Percentiles rank a stretch among this genome's conserved stretches.
Conservation (phyloP, 2,113 vertebrate species). For the Neotoma lepida region DNA sequence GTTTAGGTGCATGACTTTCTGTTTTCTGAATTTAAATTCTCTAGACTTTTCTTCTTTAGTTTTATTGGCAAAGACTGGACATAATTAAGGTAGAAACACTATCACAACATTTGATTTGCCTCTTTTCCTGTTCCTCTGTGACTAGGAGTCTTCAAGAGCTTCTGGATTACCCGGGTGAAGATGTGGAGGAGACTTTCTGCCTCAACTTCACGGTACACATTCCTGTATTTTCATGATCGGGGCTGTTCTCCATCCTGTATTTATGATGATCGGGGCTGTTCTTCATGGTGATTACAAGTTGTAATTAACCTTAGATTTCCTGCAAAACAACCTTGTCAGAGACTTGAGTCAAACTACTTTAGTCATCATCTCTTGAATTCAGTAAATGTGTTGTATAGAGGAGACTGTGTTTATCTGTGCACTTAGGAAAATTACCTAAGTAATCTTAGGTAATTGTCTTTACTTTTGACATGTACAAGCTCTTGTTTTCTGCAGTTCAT, state of each 20-base stretch:
- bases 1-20: background rate
- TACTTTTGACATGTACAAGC: background rate
- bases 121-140: constrained; percentile 59
- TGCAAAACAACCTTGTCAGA: constrained; percentile 8
- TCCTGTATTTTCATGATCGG: background rate
- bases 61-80: constrained; percentile 3
- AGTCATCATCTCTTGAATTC: constrained; percentile 24
- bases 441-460: no score
- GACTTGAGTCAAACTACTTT: constrained; percentile 22
- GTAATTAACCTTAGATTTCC: background rate
- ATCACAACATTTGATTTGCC: constrained; percentile 32
- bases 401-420: constrained; percentile 1
- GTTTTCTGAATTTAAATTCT: background rate
- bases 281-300: background rate
- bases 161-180: constrained; percentile 92
- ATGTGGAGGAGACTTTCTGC: constrained; percentile 95
- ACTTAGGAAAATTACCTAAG: constrained; percentile 53
- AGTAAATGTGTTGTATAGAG: constrained; percentile 4
- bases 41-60: constrained; percentile 33
- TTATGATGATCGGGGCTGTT: background rate
- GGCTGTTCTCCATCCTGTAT: background rate
- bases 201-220: constrained; percentile 95
- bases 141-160: constrained; percentile 96
- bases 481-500: background rate
- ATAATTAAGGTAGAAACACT: background rate